These are phyloP conservation scores for Diaprepes abbreviatus DNA, from an alignment of 2,888 invertebrate species.

Conservation along the genomic window DNA sequence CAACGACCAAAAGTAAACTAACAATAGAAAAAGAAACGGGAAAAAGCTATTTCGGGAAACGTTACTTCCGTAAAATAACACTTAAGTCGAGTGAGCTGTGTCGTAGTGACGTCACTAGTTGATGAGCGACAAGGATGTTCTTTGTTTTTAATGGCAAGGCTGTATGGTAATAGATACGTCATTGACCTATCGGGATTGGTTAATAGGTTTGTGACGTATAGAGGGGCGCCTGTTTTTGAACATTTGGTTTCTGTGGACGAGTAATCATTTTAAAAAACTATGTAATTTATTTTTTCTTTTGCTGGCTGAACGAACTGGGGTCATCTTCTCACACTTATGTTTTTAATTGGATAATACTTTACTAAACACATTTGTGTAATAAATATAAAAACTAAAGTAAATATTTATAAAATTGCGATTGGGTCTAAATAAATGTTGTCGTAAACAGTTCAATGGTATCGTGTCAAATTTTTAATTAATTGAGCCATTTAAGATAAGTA, in stretches of 20 bases:
- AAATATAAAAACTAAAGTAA: background rate
- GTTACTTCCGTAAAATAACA: slow-evolving; percentile 24
- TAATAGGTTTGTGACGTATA: background rate
- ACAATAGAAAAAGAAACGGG: slow-evolving; percentile 21
- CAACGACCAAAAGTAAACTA: slow-evolving; percentile 3
- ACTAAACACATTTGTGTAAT: too few species aligned
- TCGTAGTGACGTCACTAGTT: slow-evolving; percentile 2
- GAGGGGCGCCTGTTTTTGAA: too few species aligned
- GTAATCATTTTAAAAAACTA: too few species aligned
- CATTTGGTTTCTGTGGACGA: too few species aligned
- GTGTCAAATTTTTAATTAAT: slow-evolving; percentile 4
- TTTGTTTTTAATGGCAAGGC: slow-evolving; percentile 1
- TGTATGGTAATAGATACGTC: background rate
- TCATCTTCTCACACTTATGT: too few species aligned
- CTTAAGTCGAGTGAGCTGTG: slow-evolving; percentile 13
- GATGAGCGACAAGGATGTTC: slow-evolving; percentile 15
- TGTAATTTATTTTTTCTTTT: too few species aligned
- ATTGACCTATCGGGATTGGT: too few species aligned
- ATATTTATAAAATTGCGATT: background rate
- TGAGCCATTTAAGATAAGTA: background rate
- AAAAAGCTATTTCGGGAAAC: slow-evolving; percentile 28
- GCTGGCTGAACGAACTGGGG: too few species aligned
- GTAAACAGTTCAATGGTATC: background rate
- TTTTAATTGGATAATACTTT: too few species aligned
- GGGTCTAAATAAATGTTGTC: background rate